These are phyloP conservation scores for Trididemnum nubilum DNA, from an alignment of 23 tunicate species.

Conservation along the genomic window DNA sequence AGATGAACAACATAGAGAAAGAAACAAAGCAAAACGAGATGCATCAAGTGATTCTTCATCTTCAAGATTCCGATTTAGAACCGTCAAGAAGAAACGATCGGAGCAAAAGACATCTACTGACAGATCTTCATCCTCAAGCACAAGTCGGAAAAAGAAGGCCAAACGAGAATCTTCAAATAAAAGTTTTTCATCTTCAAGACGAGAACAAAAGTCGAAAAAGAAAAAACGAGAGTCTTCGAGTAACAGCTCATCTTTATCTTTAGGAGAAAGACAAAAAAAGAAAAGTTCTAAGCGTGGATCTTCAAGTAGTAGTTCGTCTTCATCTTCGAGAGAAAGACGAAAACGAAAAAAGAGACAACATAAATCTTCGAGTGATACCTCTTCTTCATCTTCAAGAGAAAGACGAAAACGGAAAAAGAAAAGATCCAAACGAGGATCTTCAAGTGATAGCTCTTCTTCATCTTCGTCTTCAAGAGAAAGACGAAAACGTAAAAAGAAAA, in stretches of 20 bases:
- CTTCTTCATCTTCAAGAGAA: not conserved
- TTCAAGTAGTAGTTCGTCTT: too few species aligned
- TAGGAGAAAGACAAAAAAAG: not conserved
- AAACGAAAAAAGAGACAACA: not conserved
- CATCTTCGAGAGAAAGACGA: not conserved
- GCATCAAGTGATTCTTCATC: not conserved
- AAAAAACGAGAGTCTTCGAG: not conserved
- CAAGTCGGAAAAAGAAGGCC: not conserved
- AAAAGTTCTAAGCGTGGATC: not conserved
- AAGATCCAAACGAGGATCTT: not conserved
- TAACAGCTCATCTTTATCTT: not conserved
- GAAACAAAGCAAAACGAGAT: not conserved
- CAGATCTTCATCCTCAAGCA: not conserved
- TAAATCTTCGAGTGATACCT: not conserved
- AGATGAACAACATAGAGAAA: not conserved
- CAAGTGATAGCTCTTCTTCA: not conserved
- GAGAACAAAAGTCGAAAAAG: not conserved
- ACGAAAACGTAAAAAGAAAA: not conserved
- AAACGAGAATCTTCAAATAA: not conserved
- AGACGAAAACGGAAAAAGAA: not conserved
- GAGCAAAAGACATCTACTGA: not conserved
- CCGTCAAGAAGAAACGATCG: not conserved
- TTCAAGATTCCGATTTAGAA: not conserved
- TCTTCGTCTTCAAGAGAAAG: not conserved
- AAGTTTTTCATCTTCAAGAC: not conserved